Evolutionary conservation across 2,888 invertebrate genomes (phyloP), one percentile per base, ranked within the genome.

Genomic region (Latrodectus hesperus): DNA sequence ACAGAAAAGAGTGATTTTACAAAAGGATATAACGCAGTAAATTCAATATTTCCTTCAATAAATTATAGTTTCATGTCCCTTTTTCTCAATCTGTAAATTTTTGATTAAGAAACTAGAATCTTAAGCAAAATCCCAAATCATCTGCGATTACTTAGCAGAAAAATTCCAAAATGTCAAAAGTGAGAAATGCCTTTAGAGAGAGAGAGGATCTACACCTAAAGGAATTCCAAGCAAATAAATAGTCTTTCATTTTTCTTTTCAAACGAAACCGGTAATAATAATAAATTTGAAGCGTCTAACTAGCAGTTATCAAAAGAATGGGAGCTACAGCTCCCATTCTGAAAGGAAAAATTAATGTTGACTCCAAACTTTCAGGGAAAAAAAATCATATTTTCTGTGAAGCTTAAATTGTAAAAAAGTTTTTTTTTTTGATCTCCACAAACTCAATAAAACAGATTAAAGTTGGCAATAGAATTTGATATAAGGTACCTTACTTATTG

Each of bases 181-280:
- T 72, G 51, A 79, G 51, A 65, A 49, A 76, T 17, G 14, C 22
- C 49, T 10, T 14, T 1, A 67, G 26, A 26, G 60, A n/a, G 65
- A 53, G 53, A 72, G 51, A 55, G n/a, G 22, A 53, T 65, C 65
- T 17, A 9, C 52, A n/a, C 9, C 53, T 67, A 55, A 4, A 65
- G n/a, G 74, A 53, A 38, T 49, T 26, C 51, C 38, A 16, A 71
- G 38, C 72, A 65, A 26, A 51, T 49, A 38, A 52, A 26, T 55
- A 84, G 55, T 77, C 72, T 38, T 76, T 77, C 67, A 84, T 77
- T 53, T 77, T 14, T 49, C 38, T 38, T 38, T 60, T 22, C 26
- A 65, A 70, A 70, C 51, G 9, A 68, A 83, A 76, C 49, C 65
- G 8, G 64, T 77, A 77, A 84, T 77, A 77, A 77, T 71, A 71